Evolutionary conservation across 2,888 invertebrate genomes (phyloP).

Genomic region (Protonemura montana): DNA sequence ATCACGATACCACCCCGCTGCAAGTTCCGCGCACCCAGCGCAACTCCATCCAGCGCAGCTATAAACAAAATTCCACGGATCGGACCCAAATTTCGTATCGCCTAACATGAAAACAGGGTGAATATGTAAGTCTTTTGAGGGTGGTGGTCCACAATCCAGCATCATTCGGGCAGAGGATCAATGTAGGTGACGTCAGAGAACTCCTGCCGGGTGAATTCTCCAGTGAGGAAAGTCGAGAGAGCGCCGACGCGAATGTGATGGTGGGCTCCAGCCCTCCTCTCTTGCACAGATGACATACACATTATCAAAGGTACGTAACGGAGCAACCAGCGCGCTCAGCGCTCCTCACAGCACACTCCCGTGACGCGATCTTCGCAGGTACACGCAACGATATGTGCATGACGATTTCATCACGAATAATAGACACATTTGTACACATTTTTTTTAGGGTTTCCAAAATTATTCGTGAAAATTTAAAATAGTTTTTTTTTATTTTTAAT

Average conservation of each 20-base stretch:
- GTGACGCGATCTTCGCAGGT: too few relatives aligned
- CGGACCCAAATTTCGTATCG: not conserved
- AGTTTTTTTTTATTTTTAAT: too few relatives aligned
- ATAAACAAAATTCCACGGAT: not conserved
- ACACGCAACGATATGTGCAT: too few relatives aligned
- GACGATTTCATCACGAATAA: too few relatives aligned
- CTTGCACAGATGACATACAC: not conserved
- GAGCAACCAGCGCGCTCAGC: too few relatives aligned
- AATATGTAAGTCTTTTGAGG: not conserved
- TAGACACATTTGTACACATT: too few relatives aligned
- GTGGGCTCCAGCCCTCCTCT: not conserved
- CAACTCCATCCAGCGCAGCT: not conserved
- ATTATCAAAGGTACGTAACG: not conserved
- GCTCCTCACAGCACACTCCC: too few relatives aligned
- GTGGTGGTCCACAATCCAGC: conserved; percentile 17
- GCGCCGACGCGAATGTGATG: not conserved
- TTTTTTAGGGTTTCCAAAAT: too few relatives aligned
- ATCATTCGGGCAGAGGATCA: conserved; percentile 19
- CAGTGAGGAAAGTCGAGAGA: not conserved
- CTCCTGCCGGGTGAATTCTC: not conserved
- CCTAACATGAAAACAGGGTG: not conserved
- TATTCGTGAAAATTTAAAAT: too few relatives aligned
- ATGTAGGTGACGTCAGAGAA: not conserved
- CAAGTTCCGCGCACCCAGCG: not conserved
- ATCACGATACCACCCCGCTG: too few relatives aligned